Base-by-base conservation (phyloP, 2,888 invertebrate species). In the Leptinotarsa haldemani region DNA sequence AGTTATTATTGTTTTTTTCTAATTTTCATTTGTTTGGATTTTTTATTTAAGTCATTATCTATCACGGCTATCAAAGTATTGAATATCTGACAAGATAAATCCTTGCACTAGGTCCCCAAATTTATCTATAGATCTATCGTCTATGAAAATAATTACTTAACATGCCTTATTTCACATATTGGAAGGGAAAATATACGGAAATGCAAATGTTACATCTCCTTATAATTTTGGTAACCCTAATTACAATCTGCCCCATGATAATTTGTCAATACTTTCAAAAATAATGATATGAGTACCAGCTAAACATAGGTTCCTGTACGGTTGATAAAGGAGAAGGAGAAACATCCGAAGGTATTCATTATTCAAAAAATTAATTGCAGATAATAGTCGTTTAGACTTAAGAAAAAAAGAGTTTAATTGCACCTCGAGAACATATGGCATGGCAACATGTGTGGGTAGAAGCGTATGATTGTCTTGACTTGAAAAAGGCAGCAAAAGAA, bases 371-470 rank as follows among this genome's bases (percentile, higher is more conserved):
- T 79, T 79, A 79, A 79, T 78, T 78, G 73, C 50, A 66, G 77
- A 68, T 76, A 78, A 79, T 76, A 71, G 72, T 48, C 77, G 76
- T 76, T 76, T 75, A 77, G 74, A 73, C 74, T 66, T 64, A 76
- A 75, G 70, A 73, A 70, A 78, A 80, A 80, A 79, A 80, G 79
- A 79, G 73, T 77, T 77, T 78, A 78, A 80, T 78, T 78, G 74
- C 67, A 40, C 74, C 70, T 65, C 66, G 22, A 53, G 73, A 74
- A 82, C 81, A 80, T 83, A 80, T 82, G 81, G 65, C 67, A 82
- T 80, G 79, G 79, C 79, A 82, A 84, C 85, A 85, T 85, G 83
- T 84, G 82, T 80, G 74, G 72, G 71, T 73, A 71, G 71, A 70
- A 71, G 65, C 73, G 69, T 65, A 25, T 64, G 56, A 68, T 73